phyloP scores from a whole-genome alignment of 2,797 vertebrate species.

The Morelia viridis region DNA sequence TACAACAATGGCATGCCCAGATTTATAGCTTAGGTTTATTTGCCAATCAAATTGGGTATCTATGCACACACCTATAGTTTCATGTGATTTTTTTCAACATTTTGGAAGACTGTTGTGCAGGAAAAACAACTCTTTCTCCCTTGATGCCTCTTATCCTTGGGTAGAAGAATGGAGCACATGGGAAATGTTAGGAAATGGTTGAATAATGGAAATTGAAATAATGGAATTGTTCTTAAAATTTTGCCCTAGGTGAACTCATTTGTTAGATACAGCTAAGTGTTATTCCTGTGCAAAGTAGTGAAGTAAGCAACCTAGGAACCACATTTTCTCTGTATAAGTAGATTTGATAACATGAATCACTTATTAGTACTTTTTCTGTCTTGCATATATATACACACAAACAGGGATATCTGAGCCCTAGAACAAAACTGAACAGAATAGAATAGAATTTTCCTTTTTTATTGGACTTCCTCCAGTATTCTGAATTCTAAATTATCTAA shows the following conservation, averaged over 20 bases:
- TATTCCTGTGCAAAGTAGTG: neutral
- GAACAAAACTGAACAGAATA: neutral
- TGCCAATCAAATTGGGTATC: constrained; percentile 35
- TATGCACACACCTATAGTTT: neutral
- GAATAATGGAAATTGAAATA: too few species aligned
- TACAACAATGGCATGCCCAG: constrained; percentile 18
- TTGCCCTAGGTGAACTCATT: neutral
- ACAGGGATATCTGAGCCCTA: neutral
- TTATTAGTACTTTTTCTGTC: neutral
- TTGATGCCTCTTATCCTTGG: neutral
- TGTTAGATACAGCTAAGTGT: neutral
- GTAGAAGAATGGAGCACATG: neutral
- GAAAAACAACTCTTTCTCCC: neutral
- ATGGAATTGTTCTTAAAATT: neutral
- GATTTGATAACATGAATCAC: neutral
- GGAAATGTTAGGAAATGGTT: neutral
- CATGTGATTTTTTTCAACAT: neutral
- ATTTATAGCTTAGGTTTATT: constrained; percentile 30
- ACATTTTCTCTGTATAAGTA: neutral
- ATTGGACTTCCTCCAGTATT: too few species aligned
- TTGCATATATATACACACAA: neutral
- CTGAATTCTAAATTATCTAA: too few species aligned
- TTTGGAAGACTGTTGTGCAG: neutral
- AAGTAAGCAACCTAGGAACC: neutral
- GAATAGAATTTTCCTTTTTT: too few species aligned